Evolutionary conservation across 1,140 invertebrate species (phyloP), one percentile per base, ranked within the genome.

Genomic region (Aphaenogaster rudis): DNA sequence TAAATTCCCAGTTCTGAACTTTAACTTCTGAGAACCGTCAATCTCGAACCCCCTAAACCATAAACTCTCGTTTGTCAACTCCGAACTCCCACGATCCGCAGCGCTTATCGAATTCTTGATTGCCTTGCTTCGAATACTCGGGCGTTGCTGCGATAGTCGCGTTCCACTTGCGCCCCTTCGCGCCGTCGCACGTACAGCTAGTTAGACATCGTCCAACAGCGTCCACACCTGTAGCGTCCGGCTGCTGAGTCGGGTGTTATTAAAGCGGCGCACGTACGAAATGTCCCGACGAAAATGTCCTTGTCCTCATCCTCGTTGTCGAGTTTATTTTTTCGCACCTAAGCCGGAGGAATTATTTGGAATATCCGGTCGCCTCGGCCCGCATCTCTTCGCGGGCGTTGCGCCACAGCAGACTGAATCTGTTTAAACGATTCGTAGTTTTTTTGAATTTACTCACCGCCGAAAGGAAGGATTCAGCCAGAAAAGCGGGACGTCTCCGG

Each of bases 311-410:
- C 59, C 9, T n/a, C 64, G 15, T 48, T 21, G 15, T 45, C 8
- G 5, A 15, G 50, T 81, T 81, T 81, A 59, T 59, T 71, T 81
- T 28, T 59, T 71, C 64, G 39, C 36, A 61, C 50, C 28, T 72
- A 59, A 76, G 15, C 5, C 45, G 11, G 17, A 8, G 15, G 3
- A n/a, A 39, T 79, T 79, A 66, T 66, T 79, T 42, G 48, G n/a
- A 48, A 28, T 28, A 28, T 28, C 28, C 13, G 17, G 39, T 13
- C 13, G 6, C 33, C 48, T 52, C 63, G 21, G 1, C 21, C n/a
- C 13, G 21, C 61, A 28, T 79, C 33, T 79, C 33, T 66, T 39
- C 9, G 28, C 33, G 45, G 13, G 45, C 42, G 4, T 48, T 13
- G 33, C 13, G 45, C 59, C 61, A 54, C 33, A 3, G 7, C 36